phyloP scores from a whole-genome alignment of 1,140 invertebrate genomes.

The Asbolus verrucosus region DNA sequence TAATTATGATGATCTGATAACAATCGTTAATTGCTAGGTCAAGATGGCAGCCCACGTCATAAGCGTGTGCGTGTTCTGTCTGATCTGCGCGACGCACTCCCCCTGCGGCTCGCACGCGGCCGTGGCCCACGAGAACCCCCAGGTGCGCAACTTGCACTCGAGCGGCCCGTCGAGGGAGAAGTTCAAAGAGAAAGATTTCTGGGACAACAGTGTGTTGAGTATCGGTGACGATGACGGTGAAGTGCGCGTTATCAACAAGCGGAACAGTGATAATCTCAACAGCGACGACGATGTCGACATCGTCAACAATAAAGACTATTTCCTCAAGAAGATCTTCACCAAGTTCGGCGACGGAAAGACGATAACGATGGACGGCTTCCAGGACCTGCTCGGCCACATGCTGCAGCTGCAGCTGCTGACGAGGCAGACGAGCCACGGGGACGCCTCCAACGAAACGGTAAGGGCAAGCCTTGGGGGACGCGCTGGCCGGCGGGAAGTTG shows the following conservation, averaged over 20 bases:
- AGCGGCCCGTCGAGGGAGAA: slow-evolving; percentile 50
- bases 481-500: no score
- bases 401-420: slow-evolving; percentile 64
- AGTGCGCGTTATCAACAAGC: slow-evolving; percentile 8
- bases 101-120: slow-evolving; percentile 75
- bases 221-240: slow-evolving; percentile 28
- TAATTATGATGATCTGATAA: slow-evolving; percentile 8
- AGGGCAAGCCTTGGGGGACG: no score
- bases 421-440: slow-evolving; percentile 65
- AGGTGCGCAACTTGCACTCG: slow-evolving; percentile 52
- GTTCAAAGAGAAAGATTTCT: slow-evolving; percentile 34
- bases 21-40: neutral
- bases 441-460: slow-evolving; percentile 65
- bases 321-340: slow-evolving; percentile 66
- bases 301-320: slow-evolving; percentile 45
- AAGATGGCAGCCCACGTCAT: slow-evolving; percentile 72
- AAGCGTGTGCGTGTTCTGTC: slow-evolving; percentile 82
- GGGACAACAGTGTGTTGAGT: slow-evolving; percentile 32
- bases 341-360: slow-evolving; percentile 70
- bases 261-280: slow-evolving; percentile 28
- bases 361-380: slow-evolving; percentile 76
- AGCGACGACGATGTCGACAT: slow-evolving; percentile 29
- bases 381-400: slow-evolving; percentile 73
- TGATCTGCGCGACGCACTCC: slow-evolving; percentile 79
- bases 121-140: slow-evolving; percentile 58